Evolutionary conservation across 2,113 vertebrate species (phyloP).

Genomic region (sheep (Ovis aries)): DNA sequence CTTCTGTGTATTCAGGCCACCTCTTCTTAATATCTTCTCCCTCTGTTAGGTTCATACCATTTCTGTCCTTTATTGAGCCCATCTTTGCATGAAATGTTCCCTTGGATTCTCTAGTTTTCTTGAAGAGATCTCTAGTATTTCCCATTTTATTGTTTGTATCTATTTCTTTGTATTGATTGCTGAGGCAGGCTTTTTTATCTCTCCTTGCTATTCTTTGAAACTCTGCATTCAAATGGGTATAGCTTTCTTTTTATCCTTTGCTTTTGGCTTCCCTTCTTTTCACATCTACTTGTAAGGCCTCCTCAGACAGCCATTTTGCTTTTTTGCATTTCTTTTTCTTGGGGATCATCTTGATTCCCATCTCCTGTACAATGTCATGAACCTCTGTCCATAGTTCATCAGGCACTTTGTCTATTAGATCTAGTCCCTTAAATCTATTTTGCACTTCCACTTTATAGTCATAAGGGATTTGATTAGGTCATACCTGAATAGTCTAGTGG

Average conservation of each 20-base stretch:
- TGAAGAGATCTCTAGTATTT: not conserved
- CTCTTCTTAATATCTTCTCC: not conserved
- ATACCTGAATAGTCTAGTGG: not conserved
- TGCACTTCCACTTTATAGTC: not conserved
- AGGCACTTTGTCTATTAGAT: not conserved
- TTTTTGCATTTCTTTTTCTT: not conserved
- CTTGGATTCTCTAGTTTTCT: not conserved
- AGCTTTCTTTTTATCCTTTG: not conserved
- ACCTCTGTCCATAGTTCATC: not conserved
- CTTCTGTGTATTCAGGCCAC: not conserved
- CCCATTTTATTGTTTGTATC: not conserved
- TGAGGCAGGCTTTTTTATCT: not conserved
- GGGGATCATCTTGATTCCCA: not conserved
- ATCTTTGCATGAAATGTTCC: not conserved
- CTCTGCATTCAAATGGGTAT: not conserved
- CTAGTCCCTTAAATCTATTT: not conserved
- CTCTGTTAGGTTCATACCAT: not conserved
- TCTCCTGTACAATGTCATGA: not conserved
- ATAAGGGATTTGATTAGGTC: not conserved
- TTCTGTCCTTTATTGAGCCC: not conserved
- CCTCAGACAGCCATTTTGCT: not conserved
- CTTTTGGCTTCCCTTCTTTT: not conserved
- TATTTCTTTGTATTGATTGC: not conserved
- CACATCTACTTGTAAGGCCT: not conserved
- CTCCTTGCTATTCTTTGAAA: not conserved